A percentile compares a stretch with the other conserved stretches of the same genome.
These are phyloP conservation scores for Melanchra persicariae DNA, from an alignment of 2,888 invertebrate species.

Conservation along the genomic window DNA sequence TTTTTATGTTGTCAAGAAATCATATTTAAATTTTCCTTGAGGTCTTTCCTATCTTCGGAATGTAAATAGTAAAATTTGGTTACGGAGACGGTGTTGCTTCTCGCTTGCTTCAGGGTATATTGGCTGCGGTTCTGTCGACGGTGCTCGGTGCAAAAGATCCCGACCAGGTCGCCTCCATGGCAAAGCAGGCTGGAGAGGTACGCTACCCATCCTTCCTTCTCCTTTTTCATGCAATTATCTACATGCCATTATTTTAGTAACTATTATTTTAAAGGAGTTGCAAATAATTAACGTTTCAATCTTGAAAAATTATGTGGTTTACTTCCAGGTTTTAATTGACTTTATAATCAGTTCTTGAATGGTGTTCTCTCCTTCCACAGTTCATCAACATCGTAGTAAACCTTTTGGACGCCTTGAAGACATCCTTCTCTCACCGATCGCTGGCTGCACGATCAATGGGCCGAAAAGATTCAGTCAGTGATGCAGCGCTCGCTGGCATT, in stretches of 20 bases:
- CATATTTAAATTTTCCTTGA: slow-evolving; percentile 72
- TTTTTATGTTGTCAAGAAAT: slow-evolving; percentile 12
- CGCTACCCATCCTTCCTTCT: slow-evolving; percentile 90
- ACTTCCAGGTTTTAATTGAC: slow-evolving; percentile 25
- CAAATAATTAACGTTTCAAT: slow-evolving; percentile 7
- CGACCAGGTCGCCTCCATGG: slow-evolving; percentile 97
- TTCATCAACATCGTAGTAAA: slow-evolving; percentile 98
- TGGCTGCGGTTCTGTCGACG: slow-evolving; percentile 97
- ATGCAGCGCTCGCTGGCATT: slow-evolving; percentile 96
- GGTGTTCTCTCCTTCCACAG: slow-evolving; percentile 84
- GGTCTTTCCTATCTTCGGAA: slow-evolving; percentile 78
- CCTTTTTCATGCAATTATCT: slow-evolving; percentile 72
- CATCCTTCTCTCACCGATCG: slow-evolving; percentile 97
- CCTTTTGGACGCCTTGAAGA: slow-evolving; percentile 97
- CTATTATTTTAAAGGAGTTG: slow-evolving; percentile 17
- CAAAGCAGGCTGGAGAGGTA: slow-evolving; percentile 98
- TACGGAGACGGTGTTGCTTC: slow-evolving; percentile 90
- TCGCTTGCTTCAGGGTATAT: slow-evolving; percentile 95
- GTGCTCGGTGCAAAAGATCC: slow-evolving; percentile 97
- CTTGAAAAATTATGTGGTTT: not conserved
- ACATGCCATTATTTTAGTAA: slow-evolving; percentile 37
- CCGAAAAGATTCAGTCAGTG: slow-evolving; percentile 96
- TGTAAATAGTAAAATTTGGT: slow-evolving; percentile 90
- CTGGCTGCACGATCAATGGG: slow-evolving; percentile 96
- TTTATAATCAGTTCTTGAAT: slow-evolving; percentile 1